phyloP scores from a whole-genome alignment of 2,888 invertebrate genomes.

The Glyphotaelius pellucidus region DNA sequence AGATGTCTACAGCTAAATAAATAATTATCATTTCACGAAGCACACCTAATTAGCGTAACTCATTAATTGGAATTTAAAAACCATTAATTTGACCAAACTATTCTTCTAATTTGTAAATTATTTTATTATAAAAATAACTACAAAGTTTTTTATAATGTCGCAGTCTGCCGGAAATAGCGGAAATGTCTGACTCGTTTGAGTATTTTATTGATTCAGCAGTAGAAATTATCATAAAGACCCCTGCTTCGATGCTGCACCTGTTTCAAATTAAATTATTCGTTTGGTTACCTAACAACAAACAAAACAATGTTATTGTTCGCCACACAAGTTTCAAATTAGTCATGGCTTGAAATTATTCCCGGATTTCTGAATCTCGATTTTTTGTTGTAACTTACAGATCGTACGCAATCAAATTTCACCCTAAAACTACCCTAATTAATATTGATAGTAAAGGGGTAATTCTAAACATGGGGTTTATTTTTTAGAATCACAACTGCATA shows the following conservation, averaged over 20 bases:
- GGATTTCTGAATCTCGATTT: not conserved
- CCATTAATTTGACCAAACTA: not conserved
- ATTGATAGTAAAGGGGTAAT: not conserved
- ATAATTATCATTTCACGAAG: not conserved
- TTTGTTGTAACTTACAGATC: not conserved
- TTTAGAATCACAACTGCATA: not conserved
- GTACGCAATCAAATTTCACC: conserved; percentile 2
- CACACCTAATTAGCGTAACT: not conserved
- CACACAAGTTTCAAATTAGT: not conserved
- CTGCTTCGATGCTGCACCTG: not conserved
- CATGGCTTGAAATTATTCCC: not conserved
- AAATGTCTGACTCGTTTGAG: not conserved
- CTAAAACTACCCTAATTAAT: not conserved
- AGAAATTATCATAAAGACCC: not conserved
- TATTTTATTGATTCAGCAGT: not conserved
- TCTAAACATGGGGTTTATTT: not conserved
- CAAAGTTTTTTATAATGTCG: not conserved
- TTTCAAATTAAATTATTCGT: not conserved
- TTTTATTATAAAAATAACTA: not conserved
- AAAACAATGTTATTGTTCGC: not conserved
- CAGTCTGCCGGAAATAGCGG: not conserved
- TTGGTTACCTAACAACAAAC: not conserved
- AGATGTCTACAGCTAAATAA: not conserved
- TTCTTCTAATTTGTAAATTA: not conserved
- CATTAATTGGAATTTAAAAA: too few relatives aligned